Evolutionary conservation across 2,113 vertebrate genomes (phyloP).

Genomic region (Spea bombifrons): DNA sequence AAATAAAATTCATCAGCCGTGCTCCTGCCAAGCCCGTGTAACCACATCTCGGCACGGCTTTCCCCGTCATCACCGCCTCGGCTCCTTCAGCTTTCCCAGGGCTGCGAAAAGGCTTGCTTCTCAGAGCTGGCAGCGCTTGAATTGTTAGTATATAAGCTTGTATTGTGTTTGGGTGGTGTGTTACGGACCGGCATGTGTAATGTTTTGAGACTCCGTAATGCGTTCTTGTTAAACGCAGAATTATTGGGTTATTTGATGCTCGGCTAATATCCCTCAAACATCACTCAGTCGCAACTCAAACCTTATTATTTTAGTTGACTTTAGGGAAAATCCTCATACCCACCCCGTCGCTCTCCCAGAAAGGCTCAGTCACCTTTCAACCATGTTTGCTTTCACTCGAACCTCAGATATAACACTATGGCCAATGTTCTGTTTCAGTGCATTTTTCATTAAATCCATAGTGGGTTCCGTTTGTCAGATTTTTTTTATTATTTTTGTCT

Average conservation of each 20-base stretch:
- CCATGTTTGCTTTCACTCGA: too few relatives aligned
- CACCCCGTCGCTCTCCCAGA: too few relatives aligned
- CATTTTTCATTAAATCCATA: too few relatives aligned
- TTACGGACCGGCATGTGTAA: conserved; percentile 16
- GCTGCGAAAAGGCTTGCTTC: conserved; percentile 28
- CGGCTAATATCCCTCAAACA: conserved; percentile 5
- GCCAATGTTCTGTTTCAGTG: too few relatives aligned
- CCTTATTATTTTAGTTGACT: too few relatives aligned
- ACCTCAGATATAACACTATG: too few relatives aligned
- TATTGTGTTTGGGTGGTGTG: conserved; percentile 45
- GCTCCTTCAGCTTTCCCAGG: conserved; percentile 42
- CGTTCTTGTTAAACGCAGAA: conserved; percentile 23
- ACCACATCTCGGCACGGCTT: conserved; percentile 47
- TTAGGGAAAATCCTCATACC: too few relatives aligned
- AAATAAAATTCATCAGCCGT: conserved; percentile 42
- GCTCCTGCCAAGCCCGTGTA: conserved; percentile 41
- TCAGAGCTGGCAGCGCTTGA: conserved; percentile 39
- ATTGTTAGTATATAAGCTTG: conserved; percentile 43
- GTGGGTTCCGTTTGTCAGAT: too few relatives aligned
- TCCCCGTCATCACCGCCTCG: conserved; percentile 43
- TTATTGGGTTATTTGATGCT: conserved; percentile 36
- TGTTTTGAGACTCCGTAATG: conserved; percentile 25
- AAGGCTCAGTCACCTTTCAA: too few relatives aligned
- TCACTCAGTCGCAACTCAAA: background rate
- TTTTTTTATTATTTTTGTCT: too few relatives aligned